Evolutionary conservation across 2,797 vertebrate genomes (phyloP).

Genomic region (Coregonus sp.): DNA sequence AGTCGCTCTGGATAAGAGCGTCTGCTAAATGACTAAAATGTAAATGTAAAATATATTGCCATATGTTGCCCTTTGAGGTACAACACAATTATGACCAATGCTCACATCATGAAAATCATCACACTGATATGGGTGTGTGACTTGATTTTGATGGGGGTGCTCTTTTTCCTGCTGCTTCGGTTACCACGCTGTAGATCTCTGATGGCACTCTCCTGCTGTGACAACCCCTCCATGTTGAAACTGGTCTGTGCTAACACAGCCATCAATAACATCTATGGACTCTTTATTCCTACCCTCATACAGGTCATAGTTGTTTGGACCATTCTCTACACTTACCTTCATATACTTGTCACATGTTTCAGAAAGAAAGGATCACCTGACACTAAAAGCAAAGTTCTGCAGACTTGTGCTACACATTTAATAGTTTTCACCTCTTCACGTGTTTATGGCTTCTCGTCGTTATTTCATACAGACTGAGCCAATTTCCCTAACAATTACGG

Average conservation of each 20-base stretch:
- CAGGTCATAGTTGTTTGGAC: constrained; percentile 56
- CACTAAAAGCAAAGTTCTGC: constrained; percentile 73
- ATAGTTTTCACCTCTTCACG: constrained; percentile 45
- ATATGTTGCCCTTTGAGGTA: too few relatives aligned
- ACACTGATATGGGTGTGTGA: constrained; percentile 49
- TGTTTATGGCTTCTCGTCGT: too few relatives aligned
- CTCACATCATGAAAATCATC: constrained; percentile 17
- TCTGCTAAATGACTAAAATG: too few relatives aligned
- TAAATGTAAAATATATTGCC: constrained; percentile 44
- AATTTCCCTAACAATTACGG: too few relatives aligned
- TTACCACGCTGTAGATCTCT: constrained; percentile 68
- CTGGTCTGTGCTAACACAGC: constrained; percentile 70
- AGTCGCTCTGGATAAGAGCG: too few relatives aligned
- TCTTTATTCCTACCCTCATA: constrained; percentile 37
- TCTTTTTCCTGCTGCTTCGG: constrained; percentile 71
- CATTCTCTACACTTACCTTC: constrained; percentile 71
- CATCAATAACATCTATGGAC: constrained; percentile 75
- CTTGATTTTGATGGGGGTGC: constrained; percentile 51
- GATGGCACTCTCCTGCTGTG: constrained; percentile 65
- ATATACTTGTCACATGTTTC: constrained; percentile 72
- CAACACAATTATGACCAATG: constrained; percentile 37
- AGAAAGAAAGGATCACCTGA: constrained; percentile 58
- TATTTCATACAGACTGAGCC: too few relatives aligned
- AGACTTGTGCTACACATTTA: constrained; percentile 75
- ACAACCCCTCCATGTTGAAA: constrained; percentile 67